Evolutionary conservation across 2,797 vertebrate species (phyloP).

Genomic region (Vultur gryphus): DNA sequence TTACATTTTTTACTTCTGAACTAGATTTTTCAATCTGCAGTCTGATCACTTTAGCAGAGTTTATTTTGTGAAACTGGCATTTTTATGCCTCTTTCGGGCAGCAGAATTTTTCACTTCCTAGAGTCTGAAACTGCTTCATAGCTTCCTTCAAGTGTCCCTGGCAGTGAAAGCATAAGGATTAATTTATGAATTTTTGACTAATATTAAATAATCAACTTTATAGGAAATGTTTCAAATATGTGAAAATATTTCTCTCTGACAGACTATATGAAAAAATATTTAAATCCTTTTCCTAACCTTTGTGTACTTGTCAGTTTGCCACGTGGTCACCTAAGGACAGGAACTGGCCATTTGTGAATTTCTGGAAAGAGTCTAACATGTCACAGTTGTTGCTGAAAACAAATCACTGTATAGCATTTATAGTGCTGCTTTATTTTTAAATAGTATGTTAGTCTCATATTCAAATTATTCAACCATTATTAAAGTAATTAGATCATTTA

Average conservation of each 20-base stretch:
- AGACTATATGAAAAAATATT: not conserved
- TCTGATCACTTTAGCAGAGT: slow-evolving; percentile 71
- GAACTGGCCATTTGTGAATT: not conserved
- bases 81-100: slow-evolving; percentile 30
- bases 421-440: not conserved
- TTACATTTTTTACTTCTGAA: slow-evolving; percentile 57
- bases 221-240: not conserved
- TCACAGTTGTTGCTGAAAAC: not conserved
- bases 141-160: not conserved
- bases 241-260: not conserved
- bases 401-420: not conserved
- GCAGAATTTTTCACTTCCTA: slow-evolving; percentile 39
- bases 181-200: slow-evolving; percentile 8
- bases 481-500: not conserved
- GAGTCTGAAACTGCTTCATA: slow-evolving; percentile 6
- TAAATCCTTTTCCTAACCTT: not conserved
- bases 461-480: not conserved
- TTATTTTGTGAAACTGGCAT: slow-evolving; percentile 48
- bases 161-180: not conserved
- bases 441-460: not conserved
- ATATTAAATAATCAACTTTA: not conserved
- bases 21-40: slow-evolving; percentile 50
- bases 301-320: not conserved
- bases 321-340: not conserved
- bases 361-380: not conserved